phyloP scores from a whole-genome alignment of 2,113 vertebrate genomes.

The Apus apus region DNA sequence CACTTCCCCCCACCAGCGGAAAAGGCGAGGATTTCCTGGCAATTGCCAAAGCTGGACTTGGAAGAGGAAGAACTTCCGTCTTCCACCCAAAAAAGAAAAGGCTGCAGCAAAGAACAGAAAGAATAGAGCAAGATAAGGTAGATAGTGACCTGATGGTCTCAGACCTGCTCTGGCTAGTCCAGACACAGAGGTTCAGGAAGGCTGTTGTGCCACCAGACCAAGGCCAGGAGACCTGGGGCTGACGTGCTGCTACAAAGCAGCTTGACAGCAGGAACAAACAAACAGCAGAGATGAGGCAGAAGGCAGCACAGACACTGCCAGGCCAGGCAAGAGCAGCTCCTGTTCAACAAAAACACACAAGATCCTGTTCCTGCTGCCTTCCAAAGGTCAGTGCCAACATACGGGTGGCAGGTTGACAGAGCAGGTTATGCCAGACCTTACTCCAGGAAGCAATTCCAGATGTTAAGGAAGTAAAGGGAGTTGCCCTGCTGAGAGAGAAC shows the following conservation, averaged over 20 bases:
- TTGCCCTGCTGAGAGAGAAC: neutral
- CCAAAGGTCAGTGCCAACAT: neutral
- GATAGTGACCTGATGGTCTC: neutral
- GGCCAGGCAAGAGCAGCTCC: neutral
- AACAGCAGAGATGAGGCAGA: neutral
- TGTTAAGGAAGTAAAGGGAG: neutral
- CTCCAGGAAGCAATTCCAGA: neutral
- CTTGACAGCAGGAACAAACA: neutral
- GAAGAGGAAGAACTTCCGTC: neutral
- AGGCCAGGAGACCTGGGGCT: neutral
- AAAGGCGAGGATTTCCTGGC: conserved; percentile 12
- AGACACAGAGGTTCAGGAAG: too few relatives aligned
- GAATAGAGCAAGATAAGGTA: neutral
- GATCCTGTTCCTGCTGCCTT: neutral
- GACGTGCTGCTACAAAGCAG: accelerated
- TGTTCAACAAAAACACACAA: neutral
- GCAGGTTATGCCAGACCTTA: neutral
- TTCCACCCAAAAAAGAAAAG: neutral
- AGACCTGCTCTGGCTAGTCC: neutral
- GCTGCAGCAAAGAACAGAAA: neutral
- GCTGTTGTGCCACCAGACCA: neutral
- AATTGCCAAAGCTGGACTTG: neutral
- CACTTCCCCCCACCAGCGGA: neutral
- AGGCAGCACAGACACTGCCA: neutral
- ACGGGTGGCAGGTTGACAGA: accelerated